A percentile compares a stretch with the other conserved stretches of the same genome.
Evolutionary conservation across 92 coral and sea anemone species (phyloP).

Genomic region (Paragorgia papillata): DNA sequence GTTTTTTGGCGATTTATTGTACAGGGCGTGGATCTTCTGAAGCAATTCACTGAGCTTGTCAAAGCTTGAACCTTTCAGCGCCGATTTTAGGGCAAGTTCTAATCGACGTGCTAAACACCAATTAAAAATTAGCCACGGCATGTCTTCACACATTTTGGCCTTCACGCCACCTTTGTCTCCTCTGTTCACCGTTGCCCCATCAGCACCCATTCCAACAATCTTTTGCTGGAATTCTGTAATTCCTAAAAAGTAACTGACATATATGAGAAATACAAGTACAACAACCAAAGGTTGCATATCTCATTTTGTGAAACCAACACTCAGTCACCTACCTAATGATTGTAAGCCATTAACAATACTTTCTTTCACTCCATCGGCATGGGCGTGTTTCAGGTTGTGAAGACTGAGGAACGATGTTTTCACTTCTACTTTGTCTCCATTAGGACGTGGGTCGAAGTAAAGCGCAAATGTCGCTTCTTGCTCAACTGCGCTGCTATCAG

Average conservation of each 20-base stretch:
- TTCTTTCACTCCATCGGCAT: slow-evolving; percentile 29
- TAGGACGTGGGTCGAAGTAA: not conserved
- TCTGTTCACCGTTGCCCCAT: slow-evolving; percentile 24
- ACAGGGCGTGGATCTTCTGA: slow-evolving; percentile 13
- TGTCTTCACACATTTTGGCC: not conserved
- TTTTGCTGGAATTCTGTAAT: slow-evolving; percentile 6
- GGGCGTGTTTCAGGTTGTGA: slow-evolving; percentile 10
- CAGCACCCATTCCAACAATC: not conserved
- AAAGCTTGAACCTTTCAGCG: not conserved
- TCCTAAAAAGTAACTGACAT: too few relatives aligned
- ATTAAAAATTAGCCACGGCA: slow-evolving; percentile 14
- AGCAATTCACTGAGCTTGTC: slow-evolving; percentile 13
- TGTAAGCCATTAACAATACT: slow-evolving; percentile 30
- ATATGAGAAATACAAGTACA: too few relatives aligned
- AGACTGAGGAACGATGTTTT: slow-evolving; percentile 16
- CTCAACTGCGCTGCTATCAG: slow-evolving; percentile 35
- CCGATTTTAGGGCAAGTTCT: slow-evolving; percentile 19
- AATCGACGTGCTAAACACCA: slow-evolving; percentile 13
- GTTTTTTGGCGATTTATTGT: slow-evolving; percentile 24
- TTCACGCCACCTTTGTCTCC: slow-evolving; percentile 7
- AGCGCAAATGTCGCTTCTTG: slow-evolving; percentile 23
- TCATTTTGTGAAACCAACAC: too few relatives aligned
- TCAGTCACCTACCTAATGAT: not conserved
- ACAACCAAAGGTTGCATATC: too few relatives aligned
- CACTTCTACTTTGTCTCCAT: slow-evolving; percentile 9